Evolutionary conservation across 2,888 invertebrate genomes (phyloP).

Genomic region (Acleris emargana): DNA sequence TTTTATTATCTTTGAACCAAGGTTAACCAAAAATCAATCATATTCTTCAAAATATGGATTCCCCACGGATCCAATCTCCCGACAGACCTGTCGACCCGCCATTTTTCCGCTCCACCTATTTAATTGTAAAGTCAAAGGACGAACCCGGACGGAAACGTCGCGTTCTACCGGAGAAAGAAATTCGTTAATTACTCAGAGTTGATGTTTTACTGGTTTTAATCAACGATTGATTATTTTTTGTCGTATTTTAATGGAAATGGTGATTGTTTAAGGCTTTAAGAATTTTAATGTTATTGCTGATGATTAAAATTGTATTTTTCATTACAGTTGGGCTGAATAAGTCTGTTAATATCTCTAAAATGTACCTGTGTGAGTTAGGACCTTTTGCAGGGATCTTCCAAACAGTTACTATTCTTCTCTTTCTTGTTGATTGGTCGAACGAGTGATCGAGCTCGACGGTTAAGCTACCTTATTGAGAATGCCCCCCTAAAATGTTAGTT

Average conservation of each 20-base stretch:
- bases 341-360: too few relatives aligned
- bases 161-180: slow-evolving; percentile 39
- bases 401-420: too few relatives aligned
- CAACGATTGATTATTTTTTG: slow-evolving; percentile 21
- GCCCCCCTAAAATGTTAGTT: too few relatives aligned
- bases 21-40: too few relatives aligned
- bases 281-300: not conserved
- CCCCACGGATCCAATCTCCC: slow-evolving; percentile 7
- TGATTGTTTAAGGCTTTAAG: not conserved
- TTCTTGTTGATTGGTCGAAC: too few relatives aligned
- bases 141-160: slow-evolving; percentile 6
- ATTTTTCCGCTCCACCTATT: slow-evolving; percentile 42
- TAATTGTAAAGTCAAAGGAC: slow-evolving; percentile 34
- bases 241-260: slow-evolving; percentile 10
- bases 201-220: slow-evolving; percentile 15
- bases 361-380: too few relatives aligned
- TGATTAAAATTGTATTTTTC: not conserved
- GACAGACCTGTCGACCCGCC: slow-evolving; percentile 37
- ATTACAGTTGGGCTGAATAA: too few relatives aligned
- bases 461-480: too few relatives aligned
- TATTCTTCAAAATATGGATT: too few relatives aligned
- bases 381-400: too few relatives aligned
- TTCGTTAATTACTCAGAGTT: slow-evolving; percentile 11
- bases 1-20: too few relatives aligned
- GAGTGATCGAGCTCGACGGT: too few relatives aligned